phyloP scores from a whole-genome alignment of 2,888 invertebrate species.

The Spatulosminthurus flaviceps region DNA sequence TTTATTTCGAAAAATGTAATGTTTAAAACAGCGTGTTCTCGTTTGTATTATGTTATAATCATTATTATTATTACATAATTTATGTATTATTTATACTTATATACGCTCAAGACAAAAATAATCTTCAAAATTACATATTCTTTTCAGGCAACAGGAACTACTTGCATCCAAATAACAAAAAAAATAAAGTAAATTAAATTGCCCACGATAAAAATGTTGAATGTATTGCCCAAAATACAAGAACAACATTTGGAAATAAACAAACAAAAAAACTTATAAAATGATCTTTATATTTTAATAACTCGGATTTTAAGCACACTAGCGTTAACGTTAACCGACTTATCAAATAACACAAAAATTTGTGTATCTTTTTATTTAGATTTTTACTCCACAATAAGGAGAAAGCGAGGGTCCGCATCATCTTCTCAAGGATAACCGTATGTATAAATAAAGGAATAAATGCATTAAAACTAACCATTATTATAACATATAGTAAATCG shows the following conservation, averaged over 20 bases:
- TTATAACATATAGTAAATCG: neutral
- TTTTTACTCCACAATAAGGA: too few relatives aligned
- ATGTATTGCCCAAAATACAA: too few relatives aligned
- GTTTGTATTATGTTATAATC: neutral
- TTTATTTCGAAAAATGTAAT: constrained; percentile 9
- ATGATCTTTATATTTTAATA: too few relatives aligned
- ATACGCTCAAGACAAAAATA: constrained; percentile 9
- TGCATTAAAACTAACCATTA: neutral
- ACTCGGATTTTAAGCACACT: too few relatives aligned
- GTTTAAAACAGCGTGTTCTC: constrained; percentile 18
- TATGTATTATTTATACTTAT: constrained; percentile 10
- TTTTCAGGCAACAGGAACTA: constrained; percentile 9
- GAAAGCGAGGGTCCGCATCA: too few relatives aligned
- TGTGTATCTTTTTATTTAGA: too few relatives aligned
- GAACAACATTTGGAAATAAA: too few relatives aligned
- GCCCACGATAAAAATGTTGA: too few relatives aligned
- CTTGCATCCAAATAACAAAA: neutral
- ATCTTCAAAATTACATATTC: constrained; percentile 1
- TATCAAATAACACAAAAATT: too few relatives aligned
- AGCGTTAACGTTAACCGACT: too few relatives aligned
- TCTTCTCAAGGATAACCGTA: neutral
- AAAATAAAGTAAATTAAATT: neutral
- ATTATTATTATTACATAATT: neutral
- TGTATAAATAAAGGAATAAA: neutral
- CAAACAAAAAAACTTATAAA: too few relatives aligned